phyloP scores from a whole-genome alignment of 2,888 invertebrate species.

The Podotricha telesiphe region DNA sequence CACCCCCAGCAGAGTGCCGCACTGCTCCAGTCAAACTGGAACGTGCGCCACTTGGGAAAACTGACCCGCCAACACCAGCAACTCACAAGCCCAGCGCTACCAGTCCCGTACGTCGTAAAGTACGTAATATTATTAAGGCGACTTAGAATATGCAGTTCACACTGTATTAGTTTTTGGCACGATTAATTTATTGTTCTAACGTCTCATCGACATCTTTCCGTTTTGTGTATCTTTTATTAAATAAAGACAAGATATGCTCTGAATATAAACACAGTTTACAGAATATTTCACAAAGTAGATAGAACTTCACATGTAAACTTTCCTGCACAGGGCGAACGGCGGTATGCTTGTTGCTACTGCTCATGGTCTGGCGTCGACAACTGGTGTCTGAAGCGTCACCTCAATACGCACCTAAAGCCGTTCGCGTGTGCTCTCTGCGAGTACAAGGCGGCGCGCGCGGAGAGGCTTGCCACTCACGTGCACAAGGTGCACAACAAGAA shows the following conservation, averaged over 20 bases:
- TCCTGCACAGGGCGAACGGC: constrained; percentile 85
- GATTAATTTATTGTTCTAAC: too few relatives aligned
- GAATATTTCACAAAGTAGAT: too few relatives aligned
- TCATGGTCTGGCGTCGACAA: constrained; percentile 97
- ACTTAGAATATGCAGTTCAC: too few relatives aligned
- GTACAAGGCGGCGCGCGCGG: constrained; percentile 96
- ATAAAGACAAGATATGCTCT: too few relatives aligned
- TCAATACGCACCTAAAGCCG: constrained; percentile 96
- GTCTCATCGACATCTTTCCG: too few relatives aligned
- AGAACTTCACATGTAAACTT: neutral
- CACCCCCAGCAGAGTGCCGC: constrained; percentile 49
- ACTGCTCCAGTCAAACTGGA: constrained; percentile 66
- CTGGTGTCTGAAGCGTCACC: constrained; percentile 95
- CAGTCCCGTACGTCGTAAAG: constrained; percentile 86
- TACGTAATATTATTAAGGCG: constrained; percentile 28
- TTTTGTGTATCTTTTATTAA: too few relatives aligned
- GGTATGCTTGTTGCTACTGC: constrained; percentile 94
- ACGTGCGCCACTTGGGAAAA: constrained; percentile 68
- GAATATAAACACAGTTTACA: too few relatives aligned
- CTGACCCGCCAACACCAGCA: constrained; percentile 55
- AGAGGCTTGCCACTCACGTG: constrained; percentile 94
- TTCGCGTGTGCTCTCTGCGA: constrained; percentile 95
- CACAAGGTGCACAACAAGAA: constrained; percentile 96
- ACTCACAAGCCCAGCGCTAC: constrained; percentile 64
- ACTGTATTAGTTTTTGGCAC: too few relatives aligned